These are phyloP conservation scores for Oscheius sp. DNA, from an alignment of 2,888 invertebrate species.

Conservation along the genomic window DNA sequence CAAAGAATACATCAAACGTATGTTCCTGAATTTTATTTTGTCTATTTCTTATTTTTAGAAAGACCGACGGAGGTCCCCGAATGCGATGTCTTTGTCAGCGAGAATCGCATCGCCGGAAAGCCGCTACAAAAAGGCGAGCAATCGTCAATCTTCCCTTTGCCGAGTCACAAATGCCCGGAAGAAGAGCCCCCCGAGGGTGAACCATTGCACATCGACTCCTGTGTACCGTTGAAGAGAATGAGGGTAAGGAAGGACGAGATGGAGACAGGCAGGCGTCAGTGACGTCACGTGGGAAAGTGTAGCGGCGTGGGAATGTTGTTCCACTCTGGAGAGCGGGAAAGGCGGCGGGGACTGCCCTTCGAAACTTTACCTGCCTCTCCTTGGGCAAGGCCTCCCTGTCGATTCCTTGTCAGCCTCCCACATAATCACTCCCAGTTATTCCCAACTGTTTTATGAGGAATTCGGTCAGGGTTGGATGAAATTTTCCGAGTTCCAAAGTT, in stretches of 20 bases:
- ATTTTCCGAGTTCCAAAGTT: slow-evolving; percentile 1
- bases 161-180: slow-evolving; percentile 9
- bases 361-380: too few species aligned
- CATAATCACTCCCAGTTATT: neutral
- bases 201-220: slow-evolving; percentile 32
- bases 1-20: slow-evolving; percentile 80
- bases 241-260: slow-evolving; percentile 17
- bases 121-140: slow-evolving; percentile 26
- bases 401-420: too few species aligned
- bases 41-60: slow-evolving; percentile 77
- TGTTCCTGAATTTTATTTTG: too few species aligned
- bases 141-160: slow-evolving; percentile 25
- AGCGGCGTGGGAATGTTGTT: slow-evolving; percentile 4
- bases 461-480: neutral
- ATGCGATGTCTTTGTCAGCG: slow-evolving; percentile 85
- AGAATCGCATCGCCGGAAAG: slow-evolving; percentile 60
- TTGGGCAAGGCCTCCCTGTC: too few species aligned
- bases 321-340: too few species aligned
- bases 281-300: slow-evolving; percentile 4
- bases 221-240: slow-evolving; percentile 15
- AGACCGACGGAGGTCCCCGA: slow-evolving; percentile 94
- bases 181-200: slow-evolving; percentile 22
- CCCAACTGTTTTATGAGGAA: neutral
- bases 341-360: too few species aligned
- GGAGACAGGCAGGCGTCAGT: neutral